Base-by-base conservation (phyloP, 2,113 vertebrate species). In the Cryptotis parvus region DNA sequence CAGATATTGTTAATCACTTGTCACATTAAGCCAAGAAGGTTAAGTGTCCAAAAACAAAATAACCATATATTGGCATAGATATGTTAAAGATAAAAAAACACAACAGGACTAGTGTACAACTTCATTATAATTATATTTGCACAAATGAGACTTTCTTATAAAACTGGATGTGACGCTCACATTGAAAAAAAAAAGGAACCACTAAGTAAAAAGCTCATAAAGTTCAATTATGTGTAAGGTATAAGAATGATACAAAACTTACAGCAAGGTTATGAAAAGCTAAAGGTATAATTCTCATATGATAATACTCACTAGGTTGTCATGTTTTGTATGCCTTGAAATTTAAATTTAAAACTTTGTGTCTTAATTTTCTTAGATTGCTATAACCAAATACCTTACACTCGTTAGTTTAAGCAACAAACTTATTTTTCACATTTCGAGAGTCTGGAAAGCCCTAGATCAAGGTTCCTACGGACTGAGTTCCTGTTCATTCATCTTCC, bases 71-170 rank as follows among this genome's bases (percentile, higher is more conserved):
- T 84, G 63, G 24, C 70, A 87, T 6, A 69, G 18, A n/a, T 15
- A n/a, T 22, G 12, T 35, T 9, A 82, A 79, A 92, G 87, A 31
- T 58, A 65, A 69, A 31, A n/a, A 90, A 52, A 68, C 0, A 80
- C 87, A 15, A 1, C 2, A 61, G 37, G 4, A 61, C 14, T 33
- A 41, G 66, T 49, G 26, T 41, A 16, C 9, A 83, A 49, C 27
- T 83, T 76, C 49, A 73, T 94, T 82, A 82, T 91, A 88, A 89
- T 76, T 90, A 69, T 86, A 68, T 52, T 93, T 76, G 85, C 4
- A 22, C 14, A 94, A 52, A 61, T 15, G 74, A 79, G 33, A 93
- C 69, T 93, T 92, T 2, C 26, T 76, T 29, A 85, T 41, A 76
- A 86, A 88, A 24, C 45, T 83, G 73, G n/a, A 81, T 61, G 35